phyloP scores from a whole-genome alignment of 1,140 invertebrate species.

The Drosophila arizonae region DNA sequence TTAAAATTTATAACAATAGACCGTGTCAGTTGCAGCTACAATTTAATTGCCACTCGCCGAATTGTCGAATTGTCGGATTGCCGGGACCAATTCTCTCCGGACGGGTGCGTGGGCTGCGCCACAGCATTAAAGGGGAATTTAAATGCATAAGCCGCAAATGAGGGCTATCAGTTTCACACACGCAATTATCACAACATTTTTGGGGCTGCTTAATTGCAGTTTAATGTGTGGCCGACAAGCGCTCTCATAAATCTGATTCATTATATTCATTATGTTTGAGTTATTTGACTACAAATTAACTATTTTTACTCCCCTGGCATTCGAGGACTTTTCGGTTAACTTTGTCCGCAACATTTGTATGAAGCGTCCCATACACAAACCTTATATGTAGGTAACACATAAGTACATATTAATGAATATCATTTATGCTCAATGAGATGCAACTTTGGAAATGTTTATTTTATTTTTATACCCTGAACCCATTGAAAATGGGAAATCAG shows the following conservation, averaged over 20 bases:
- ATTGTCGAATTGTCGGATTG: background rate
- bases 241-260: constrained; percentile 24
- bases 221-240: constrained; percentile 66
- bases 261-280: background rate
- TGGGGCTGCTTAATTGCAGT: constrained; percentile 70
- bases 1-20: constrained; percentile 77
- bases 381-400: too few relatives aligned
- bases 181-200: constrained; percentile 76
- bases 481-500: too few relatives aligned
- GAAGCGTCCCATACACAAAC: too few relatives aligned
- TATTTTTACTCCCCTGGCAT: background rate
- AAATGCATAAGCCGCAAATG: constrained; percentile 60
- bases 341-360: too few relatives aligned
- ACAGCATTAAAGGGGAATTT: constrained; percentile 74
- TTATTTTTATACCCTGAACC: too few relatives aligned
- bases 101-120: constrained; percentile 1
- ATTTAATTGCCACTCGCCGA: constrained; percentile 60
- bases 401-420: too few relatives aligned
- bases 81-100: background rate
- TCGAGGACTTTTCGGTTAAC: background rate
- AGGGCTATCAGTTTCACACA: constrained; percentile 72
- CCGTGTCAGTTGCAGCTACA: constrained; percentile 65
- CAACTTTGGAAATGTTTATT: too few relatives aligned
- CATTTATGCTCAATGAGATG: too few relatives aligned
- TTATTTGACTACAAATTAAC: background rate